These are phyloP conservation scores for Fragum fragum DNA, from an alignment of 2,888 invertebrate species.

Conservation along the genomic window DNA sequence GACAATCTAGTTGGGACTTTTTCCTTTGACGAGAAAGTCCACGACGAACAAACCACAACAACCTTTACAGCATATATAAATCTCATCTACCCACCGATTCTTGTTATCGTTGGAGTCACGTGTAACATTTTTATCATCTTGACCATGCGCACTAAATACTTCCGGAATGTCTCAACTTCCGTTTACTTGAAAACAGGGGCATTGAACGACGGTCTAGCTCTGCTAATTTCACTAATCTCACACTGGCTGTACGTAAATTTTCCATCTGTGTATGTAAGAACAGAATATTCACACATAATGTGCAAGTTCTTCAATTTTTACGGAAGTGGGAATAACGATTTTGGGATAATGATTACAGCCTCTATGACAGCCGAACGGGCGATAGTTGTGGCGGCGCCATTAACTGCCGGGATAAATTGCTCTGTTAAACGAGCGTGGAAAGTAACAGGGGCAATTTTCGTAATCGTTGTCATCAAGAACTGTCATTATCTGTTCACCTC, in stretches of 20 bases:
- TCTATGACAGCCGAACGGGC: constrained; percentile 79
- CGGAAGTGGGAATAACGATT: constrained; percentile 77
- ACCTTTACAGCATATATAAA: constrained; percentile 58
- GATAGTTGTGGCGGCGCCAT: constrained; percentile 73
- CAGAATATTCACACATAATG: constrained; percentile 68
- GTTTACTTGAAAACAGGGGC: constrained; percentile 76
- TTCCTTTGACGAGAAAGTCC: constrained; percentile 1
- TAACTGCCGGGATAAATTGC: constrained; percentile 67
- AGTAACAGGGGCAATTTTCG: constrained; percentile 51
- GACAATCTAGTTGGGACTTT: neutral
- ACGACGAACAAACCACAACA: neutral
- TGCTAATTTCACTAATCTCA: constrained; percentile 71
- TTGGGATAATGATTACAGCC: constrained; percentile 74
- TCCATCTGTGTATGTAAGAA: constrained; percentile 66
- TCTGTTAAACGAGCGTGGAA: constrained; percentile 72
- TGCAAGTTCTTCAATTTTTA: constrained; percentile 81
- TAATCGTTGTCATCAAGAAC: constrained; percentile 73
- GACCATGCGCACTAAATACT: constrained; percentile 77
- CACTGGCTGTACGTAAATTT: constrained; percentile 79
- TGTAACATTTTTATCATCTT: constrained; percentile 73
- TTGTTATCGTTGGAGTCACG: constrained; percentile 74
- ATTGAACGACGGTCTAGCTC: constrained; percentile 71
- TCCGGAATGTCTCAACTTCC: constrained; percentile 76
- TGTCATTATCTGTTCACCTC: constrained; percentile 70
- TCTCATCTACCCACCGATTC: constrained; percentile 71